A percentile compares a stretch with the other conserved stretches of the same genome.
These are phyloP conservation scores for Dinoponera quadriceps DNA, from an alignment of 1,140 invertebrate species.

Conservation along the genomic window DNA sequence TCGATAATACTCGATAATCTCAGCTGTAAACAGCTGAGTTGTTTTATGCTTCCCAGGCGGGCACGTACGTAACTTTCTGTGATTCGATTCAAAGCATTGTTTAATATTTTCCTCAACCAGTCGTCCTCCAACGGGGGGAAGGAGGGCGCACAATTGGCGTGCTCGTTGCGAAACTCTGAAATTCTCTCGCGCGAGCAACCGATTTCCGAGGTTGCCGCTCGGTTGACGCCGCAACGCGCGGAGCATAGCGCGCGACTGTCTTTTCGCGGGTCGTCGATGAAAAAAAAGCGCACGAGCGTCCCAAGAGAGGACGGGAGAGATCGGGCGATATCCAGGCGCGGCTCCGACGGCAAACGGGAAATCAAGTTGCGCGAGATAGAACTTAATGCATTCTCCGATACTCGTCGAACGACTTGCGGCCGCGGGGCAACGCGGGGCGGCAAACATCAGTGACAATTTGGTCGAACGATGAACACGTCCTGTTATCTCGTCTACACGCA, in stretches of 20 bases:
- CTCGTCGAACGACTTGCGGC: constrained; percentile 53
- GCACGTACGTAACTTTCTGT: too few relatives aligned
- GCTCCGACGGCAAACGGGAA: constrained; percentile 35
- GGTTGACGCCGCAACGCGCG: constrained; percentile 41
- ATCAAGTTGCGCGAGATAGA: constrained; percentile 52
- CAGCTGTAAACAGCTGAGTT: too few relatives aligned
- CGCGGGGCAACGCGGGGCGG: constrained; percentile 45
- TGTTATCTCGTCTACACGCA: constrained; percentile 58
- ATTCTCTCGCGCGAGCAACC: background rate
- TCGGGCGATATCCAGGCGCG: constrained; percentile 22
- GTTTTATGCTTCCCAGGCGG: too few relatives aligned
- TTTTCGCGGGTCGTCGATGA: constrained; percentile 1
- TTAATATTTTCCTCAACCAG: too few relatives aligned
- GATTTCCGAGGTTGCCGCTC: constrained; percentile 14
- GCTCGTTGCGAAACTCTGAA: too few relatives aligned
- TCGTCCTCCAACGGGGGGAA: too few relatives aligned
- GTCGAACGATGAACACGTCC: constrained; percentile 66
- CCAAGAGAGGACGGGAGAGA: constrained; percentile 40
- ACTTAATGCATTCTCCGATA: constrained; percentile 66
- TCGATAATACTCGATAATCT: too few relatives aligned
- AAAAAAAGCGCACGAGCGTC: constrained; percentile 26
- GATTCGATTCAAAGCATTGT: too few relatives aligned
- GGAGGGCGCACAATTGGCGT: too few relatives aligned
- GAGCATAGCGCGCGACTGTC: constrained; percentile 42
- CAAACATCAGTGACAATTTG: constrained; percentile 67